Base-by-base conservation (phyloP, 2,113 vertebrate species). In the Oncorhynchus clarkii region DNA sequence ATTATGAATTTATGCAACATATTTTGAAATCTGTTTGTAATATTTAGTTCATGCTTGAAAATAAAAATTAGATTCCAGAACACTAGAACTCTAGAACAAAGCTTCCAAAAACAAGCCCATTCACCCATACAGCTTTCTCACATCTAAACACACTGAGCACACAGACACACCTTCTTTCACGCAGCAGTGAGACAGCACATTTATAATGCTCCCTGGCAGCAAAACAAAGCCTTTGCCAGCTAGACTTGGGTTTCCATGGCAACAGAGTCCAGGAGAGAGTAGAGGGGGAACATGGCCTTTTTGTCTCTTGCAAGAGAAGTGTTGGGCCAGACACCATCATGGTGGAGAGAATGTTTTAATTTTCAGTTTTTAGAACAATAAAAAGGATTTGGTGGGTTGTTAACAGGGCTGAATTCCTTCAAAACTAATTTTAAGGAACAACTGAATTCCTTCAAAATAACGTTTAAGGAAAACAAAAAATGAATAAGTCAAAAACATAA, bases 241-340 rank as follows among this genome's bases (percentile, higher is more conserved):
- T 39, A 84, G 82, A 83, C 65, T 60, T 68, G 31, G 31, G 89
- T 90, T 90, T 84, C 90, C 84, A 89, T 87, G 83, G 88, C 73
- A 88, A 90, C 90, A 60, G 74, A 78, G 75, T 51, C 78, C 29
- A 22, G 78, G 7, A 64, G 5, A 83, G 79, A 67, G 73, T 48
- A 74, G 1, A 12, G 69, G 72, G 78, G 75, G 68, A 80, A 82
- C 88, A 84, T 16, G 60, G 76, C 12, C 69, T 76, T 82, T 87
- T 78, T 85, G 76, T 88, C 79, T 60, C 70, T 14, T 24, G 73
- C 39, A 75, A 75, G 76, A 71, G 45, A 22, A 70, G 51, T 20
- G n/a, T 73, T 84, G 67, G 26, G 57, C 59, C 74, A 64, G 71
- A 79, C 71, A 65, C 64, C 39, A 54, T 54, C 51, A 16, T 60